These are phyloP conservation scores for Mellilla xanthometata DNA, from an alignment of 2,888 invertebrate species.

Conservation along the genomic window DNA sequence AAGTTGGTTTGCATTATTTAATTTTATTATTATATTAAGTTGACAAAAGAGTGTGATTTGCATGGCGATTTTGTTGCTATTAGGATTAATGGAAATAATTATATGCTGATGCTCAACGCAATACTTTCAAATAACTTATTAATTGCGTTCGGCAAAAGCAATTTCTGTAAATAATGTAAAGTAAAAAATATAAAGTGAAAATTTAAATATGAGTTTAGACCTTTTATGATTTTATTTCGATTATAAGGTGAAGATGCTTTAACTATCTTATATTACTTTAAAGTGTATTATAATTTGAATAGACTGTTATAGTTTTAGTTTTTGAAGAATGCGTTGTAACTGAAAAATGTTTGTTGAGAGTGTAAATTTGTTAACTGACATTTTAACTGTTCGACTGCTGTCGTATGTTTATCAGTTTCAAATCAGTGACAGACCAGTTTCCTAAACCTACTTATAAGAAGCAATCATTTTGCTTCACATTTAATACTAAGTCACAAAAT, in stretches of 20 bases:
- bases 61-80: conserved; percentile 77
- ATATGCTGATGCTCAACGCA: conserved; percentile 62
- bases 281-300: conserved; percentile 80
- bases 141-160: conserved; percentile 62
- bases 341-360: conserved; percentile 48
- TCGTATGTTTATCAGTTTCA: conserved; percentile 2
- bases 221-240: conserved; percentile 78
- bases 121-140: conserved; percentile 69
- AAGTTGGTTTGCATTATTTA: conserved; percentile 73
- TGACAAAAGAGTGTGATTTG: conserved; percentile 77
- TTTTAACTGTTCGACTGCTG: conserved; percentile 7
- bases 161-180: conserved; percentile 71
- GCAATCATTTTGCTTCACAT: conserved; percentile 29
- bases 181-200: conserved; percentile 63
- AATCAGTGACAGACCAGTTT: conserved; percentile 6
- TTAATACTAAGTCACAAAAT: conserved; percentile 34
- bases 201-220: conserved; percentile 64
- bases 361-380: conserved; percentile 23
- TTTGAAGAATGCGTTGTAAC: conserved; percentile 57
- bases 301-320: conserved; percentile 82
- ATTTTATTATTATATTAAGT: conserved; percentile 65
- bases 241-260: conserved; percentile 81
- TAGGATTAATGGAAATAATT: conserved; percentile 56
- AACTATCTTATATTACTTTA: conserved; percentile 79
- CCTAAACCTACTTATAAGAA: conserved; percentile 2